A percentile compares a stretch with the other conserved stretches of the same genome.
phyloP scores from a whole-genome alignment of 23 tunicate species.

The Corella eumyota region DNA sequence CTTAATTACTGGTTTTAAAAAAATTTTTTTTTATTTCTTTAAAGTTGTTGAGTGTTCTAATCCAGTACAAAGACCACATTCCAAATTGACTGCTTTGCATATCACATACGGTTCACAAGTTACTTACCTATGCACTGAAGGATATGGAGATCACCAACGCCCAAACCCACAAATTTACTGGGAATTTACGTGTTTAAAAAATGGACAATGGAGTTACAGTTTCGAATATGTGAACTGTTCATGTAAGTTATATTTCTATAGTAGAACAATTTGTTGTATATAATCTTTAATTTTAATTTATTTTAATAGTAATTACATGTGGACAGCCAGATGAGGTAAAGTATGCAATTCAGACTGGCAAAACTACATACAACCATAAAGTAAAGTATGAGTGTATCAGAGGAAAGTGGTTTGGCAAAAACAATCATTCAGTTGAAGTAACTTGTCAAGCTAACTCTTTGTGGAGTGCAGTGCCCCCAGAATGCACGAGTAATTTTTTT shows the following conservation, averaged over 20 bases:
- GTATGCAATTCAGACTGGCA: constrained; percentile 11
- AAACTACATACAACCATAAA: constrained; percentile 6
- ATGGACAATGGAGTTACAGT: constrained; percentile 33
- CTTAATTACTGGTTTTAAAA: no score
- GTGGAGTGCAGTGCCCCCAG: constrained; percentile 16
- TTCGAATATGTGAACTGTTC: constrained; percentile 20
- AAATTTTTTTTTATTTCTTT: no score
- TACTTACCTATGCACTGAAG: constrained; percentile 28
- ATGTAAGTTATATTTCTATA: constrained; percentile 20
- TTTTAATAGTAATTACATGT: constrained; percentile 24
- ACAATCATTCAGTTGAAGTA: neutral
- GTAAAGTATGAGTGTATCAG: constrained; percentile 14
- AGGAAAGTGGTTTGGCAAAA: constrained; percentile 50
- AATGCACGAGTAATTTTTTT: constrained; percentile 36
- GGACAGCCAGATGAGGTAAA: constrained; percentile 8
- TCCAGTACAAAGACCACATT: constrained; percentile 15
- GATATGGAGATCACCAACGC: constrained; percentile 15
- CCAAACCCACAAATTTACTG: constrained; percentile 6
- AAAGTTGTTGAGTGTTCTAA: constrained; percentile 48
- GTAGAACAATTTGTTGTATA: neutral
- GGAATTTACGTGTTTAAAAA: constrained; percentile 25
- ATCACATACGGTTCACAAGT: constrained; percentile 5
- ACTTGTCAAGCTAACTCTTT: constrained; percentile 19
- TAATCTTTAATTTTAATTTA: neutral
- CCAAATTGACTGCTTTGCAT: constrained; percentile 12